These are phyloP conservation scores for Brachyalestes nurse DNA, from an alignment of 2,797 vertebrate species.

Conservation along the genomic window DNA sequence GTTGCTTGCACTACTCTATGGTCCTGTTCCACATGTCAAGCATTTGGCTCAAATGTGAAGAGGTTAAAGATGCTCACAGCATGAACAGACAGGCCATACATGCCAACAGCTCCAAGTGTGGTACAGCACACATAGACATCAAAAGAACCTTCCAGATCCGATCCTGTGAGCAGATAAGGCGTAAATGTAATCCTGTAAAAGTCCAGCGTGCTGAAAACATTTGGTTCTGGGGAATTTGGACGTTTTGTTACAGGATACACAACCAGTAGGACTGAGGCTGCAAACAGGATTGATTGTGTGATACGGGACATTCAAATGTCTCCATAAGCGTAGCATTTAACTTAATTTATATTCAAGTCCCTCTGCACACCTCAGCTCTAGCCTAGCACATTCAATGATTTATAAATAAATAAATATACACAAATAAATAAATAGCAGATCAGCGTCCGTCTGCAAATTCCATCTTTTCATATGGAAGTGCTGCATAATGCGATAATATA, in stretches of 20 bases:
- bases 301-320: constrained; percentile 37
- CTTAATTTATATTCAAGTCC: constrained; percentile 52
- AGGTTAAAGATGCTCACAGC: neutral
- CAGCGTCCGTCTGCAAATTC: constrained; percentile 54
- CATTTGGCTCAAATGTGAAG: neutral
- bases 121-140: neutral
- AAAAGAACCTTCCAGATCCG: constrained; percentile 1
- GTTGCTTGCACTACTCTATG: neutral
- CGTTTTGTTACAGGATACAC: neutral
- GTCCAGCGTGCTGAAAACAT: neutral
- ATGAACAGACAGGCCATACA: neutral
- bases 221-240: neutral
- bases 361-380: constrained; percentile 37
- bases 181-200: neutral
- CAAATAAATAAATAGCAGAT: constrained; percentile 28
- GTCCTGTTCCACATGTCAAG: neutral
- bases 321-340: constrained; percentile 29
- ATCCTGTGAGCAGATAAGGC: neutral
- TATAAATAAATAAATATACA: constrained; percentile 43
- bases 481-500: constrained; percentile 70
- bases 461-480: constrained; percentile 66
- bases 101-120: neutral
- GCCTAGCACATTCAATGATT: constrained; percentile 69
- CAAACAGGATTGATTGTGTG: neutral
- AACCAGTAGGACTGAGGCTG: neutral